A percentile compares a stretch with the other conserved stretches of the same genome.
phyloP scores from a whole-genome alignment of 2,113 vertebrate genomes.

The Sakesphorus luctuosus region DNA sequence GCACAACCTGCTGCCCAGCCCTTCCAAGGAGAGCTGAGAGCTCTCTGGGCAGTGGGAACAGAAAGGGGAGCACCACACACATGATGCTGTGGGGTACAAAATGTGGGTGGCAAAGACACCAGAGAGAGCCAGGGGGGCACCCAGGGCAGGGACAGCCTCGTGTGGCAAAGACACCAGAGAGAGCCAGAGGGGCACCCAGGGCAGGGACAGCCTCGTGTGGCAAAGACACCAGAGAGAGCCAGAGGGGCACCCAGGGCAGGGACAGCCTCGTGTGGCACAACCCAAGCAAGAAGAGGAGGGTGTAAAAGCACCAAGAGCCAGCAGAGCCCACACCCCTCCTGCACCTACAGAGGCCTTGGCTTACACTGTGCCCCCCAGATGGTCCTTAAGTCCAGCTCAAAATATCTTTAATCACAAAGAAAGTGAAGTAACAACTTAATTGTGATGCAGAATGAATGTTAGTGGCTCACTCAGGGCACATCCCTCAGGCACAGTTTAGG shows the following conservation, averaged over 20 bases:
- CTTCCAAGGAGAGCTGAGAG: background rate
- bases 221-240: background rate
- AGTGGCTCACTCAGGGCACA: too few relatives aligned
- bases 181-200: too few relatives aligned
- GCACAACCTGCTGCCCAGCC: background rate
- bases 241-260: too few relatives aligned
- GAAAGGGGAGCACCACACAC: background rate
- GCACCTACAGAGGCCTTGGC: too few relatives aligned
- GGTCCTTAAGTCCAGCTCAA: background rate
- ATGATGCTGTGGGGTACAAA: background rate
- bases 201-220: too few relatives aligned
- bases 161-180: background rate
- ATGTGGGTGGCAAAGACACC: background rate
- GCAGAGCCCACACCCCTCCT: too few relatives aligned
- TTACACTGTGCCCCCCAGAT: too few relatives aligned
- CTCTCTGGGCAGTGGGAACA: background rate
- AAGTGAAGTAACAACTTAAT: background rate
- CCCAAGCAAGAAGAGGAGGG: too few relatives aligned
- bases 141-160: too few relatives aligned
- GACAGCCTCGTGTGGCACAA: too few relatives aligned
- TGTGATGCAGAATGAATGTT: background rate
- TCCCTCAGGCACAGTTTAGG: too few relatives aligned
- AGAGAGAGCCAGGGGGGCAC: background rate
- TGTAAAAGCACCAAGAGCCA: too few relatives aligned
- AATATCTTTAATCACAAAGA: background rate